Conservation (phyloP, 2,888 invertebrate species). For the Hoplodrina ambigua region DNA sequence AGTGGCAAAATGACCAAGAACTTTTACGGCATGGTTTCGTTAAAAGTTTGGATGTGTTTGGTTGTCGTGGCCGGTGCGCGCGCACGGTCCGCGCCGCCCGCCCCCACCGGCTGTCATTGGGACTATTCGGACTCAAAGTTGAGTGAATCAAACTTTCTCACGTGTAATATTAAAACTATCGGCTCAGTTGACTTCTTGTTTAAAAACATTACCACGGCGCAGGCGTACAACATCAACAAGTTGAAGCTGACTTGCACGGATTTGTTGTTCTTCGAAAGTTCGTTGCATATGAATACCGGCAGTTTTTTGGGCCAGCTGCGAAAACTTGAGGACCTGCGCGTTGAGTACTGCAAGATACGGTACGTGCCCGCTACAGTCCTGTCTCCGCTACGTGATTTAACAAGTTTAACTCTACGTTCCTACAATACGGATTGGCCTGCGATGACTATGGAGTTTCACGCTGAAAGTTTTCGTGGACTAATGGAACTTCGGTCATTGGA, state of each 20-base stretch:
- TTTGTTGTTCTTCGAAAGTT: conserved; percentile 93
- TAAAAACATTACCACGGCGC: conserved; percentile 93
- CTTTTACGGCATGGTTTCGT: conserved; percentile 88
- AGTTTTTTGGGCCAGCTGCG: conserved; percentile 92
- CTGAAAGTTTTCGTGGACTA: conserved; percentile 93
- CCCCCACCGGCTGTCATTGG: conserved; percentile 94
- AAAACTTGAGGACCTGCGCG: conserved; percentile 93
- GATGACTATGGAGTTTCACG: conserved; percentile 94
- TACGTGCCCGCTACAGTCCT: conserved; percentile 93
- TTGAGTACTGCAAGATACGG: conserved; percentile 95
- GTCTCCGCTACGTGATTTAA: conserved; percentile 92
- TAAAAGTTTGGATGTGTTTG: conserved; percentile 90
- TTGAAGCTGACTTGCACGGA: conserved; percentile 93
- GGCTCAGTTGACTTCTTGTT: conserved; percentile 93
- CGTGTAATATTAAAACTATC: conserved; percentile 94
- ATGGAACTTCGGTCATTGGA: conserved; percentile 92
- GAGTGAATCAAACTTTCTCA: conserved; percentile 91
- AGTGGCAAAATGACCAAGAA: conserved; percentile 84
- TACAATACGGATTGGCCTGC: conserved; percentile 95
- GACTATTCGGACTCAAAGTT: conserved; percentile 90
- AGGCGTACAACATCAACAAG: conserved; percentile 93
- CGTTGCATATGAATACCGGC: conserved; percentile 91
- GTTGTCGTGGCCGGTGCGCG: conserved; percentile 87
- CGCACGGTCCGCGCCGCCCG: conserved; percentile 90
- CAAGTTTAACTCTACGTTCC: conserved; percentile 92